Percentiles rank a stretch among this genome's conserved stretches.
Conservation (phyloP, 2,113 vertebrate species). For the Elephantulus edwardii region DNA sequence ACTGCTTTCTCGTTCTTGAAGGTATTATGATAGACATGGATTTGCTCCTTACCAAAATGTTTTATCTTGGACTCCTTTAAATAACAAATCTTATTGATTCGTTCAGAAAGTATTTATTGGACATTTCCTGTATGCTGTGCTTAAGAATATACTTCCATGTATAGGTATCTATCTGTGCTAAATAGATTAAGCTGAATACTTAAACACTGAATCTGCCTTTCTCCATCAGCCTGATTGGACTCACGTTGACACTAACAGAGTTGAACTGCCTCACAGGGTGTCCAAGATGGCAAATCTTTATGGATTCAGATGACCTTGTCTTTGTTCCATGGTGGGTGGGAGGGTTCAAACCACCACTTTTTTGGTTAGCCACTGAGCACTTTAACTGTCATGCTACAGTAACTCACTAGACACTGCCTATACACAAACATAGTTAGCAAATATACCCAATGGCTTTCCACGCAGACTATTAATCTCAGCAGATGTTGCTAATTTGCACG, state of each 20-base stretch:
- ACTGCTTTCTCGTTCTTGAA: background rate
- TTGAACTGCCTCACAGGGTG: background rate
- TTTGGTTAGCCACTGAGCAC: background rate
- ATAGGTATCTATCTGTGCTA: background rate
- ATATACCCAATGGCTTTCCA: slow-evolving; percentile 39
- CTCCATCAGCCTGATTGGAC: background rate
- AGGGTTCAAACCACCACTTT: background rate
- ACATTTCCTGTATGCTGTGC: background rate
- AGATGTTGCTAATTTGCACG: slow-evolving; percentile 52
- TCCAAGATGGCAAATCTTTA: background rate
- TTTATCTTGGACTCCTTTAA: slow-evolving; percentile 15
- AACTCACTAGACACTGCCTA: background rate
- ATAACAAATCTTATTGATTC: background rate
- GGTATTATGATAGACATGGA: background rate
- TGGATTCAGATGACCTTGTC: background rate
- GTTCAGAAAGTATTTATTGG: background rate
- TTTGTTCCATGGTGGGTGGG: background rate
- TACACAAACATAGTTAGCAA: slow-evolving; percentile 24
- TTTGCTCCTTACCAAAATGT: slow-evolving; percentile 2
- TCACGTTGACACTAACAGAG: background rate
- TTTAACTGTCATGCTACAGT: background rate
- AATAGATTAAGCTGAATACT: no score
- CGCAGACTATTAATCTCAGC: slow-evolving; percentile 40
- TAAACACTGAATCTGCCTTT: no score
- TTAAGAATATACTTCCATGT: background rate